These are phyloP conservation scores for Lerema accius DNA, from an alignment of 1,140 invertebrate species.

Conservation along the genomic window DNA sequence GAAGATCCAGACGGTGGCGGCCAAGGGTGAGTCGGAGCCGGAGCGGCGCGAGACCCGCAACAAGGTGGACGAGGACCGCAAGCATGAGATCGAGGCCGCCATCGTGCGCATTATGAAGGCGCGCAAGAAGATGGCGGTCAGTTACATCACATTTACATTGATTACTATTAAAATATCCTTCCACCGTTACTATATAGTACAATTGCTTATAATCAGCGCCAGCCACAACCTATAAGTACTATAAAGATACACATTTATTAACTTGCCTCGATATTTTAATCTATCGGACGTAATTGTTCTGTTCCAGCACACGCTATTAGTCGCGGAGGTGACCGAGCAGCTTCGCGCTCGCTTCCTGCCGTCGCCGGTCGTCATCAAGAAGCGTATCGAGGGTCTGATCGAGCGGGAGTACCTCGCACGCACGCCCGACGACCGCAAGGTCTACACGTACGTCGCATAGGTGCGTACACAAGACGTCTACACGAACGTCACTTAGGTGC, in stretches of 20 bases:
- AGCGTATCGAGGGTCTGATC: constrained; percentile 99
- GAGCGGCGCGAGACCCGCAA: constrained; percentile 98
- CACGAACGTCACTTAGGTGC: too few species aligned
- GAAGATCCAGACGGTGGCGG: constrained; percentile 97
- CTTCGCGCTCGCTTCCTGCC: constrained; percentile 98
- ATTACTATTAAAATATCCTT: too few species aligned
- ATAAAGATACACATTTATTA: too few species aligned
- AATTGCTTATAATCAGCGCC: too few species aligned
- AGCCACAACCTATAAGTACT: too few species aligned
- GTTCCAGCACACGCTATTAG: constrained; percentile 94
- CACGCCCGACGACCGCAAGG: constrained; percentile 97
- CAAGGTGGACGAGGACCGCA: constrained; percentile 99
- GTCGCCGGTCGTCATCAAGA: constrained; percentile 98
- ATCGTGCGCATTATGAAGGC: constrained; percentile 99
- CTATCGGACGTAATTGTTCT: too few species aligned
- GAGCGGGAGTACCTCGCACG: constrained; percentile 99
- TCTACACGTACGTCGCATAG: constrained; percentile 96
- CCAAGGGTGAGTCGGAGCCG: constrained; percentile 99
- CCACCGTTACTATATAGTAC: too few species aligned
- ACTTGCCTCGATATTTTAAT: too few species aligned
- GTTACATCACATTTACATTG: too few species aligned
- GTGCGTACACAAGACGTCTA: constrained; percentile 67
- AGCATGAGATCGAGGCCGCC: constrained; percentile 99
- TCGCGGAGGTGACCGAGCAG: constrained; percentile 99
- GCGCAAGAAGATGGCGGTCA: constrained; percentile 95